These are phyloP conservation scores for Neogale vison DNA, from an alignment of 2,113 vertebrate species.

Conservation along the genomic window DNA sequence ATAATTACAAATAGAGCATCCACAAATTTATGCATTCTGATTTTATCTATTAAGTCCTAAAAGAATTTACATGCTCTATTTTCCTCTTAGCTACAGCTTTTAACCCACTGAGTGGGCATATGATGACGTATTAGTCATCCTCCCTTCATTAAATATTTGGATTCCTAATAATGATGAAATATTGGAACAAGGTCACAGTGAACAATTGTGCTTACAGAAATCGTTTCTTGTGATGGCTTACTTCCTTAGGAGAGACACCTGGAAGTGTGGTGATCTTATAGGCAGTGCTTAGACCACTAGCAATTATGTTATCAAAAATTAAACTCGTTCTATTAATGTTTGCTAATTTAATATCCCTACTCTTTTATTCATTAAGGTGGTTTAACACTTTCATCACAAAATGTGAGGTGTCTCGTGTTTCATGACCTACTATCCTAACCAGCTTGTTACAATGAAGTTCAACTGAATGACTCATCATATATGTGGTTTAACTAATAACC, in stretches of 20 bases:
- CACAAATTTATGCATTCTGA: neutral
- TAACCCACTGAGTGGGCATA: neutral
- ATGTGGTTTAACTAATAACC: neutral
- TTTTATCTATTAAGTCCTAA: neutral
- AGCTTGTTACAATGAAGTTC: neutral
- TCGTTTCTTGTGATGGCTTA: neutral
- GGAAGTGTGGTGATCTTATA: neutral
- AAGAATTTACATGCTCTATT: neutral
- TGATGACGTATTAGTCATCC: neutral
- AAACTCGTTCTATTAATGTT: neutral
- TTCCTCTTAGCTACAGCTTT: neutral
- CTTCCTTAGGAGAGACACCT: neutral
- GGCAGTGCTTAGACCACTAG: neutral
- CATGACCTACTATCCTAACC: neutral
- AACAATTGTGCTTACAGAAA: neutral
- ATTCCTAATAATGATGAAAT: neutral
- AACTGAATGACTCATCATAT: neutral
- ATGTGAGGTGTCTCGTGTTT: neutral
- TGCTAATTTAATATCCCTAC: neutral
- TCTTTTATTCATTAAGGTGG: neutral
- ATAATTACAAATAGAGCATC: neutral
- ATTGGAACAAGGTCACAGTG: neutral
- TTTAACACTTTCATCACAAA: slow-evolving; percentile 21
- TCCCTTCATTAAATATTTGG: neutral
- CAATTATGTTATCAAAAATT: neutral